A percentile compares a stretch with the other conserved stretches of the same genome.
Evolutionary conservation across 2,113 vertebrate genomes (phyloP).

Genomic region (Tychaedon coryphoeus): DNA sequence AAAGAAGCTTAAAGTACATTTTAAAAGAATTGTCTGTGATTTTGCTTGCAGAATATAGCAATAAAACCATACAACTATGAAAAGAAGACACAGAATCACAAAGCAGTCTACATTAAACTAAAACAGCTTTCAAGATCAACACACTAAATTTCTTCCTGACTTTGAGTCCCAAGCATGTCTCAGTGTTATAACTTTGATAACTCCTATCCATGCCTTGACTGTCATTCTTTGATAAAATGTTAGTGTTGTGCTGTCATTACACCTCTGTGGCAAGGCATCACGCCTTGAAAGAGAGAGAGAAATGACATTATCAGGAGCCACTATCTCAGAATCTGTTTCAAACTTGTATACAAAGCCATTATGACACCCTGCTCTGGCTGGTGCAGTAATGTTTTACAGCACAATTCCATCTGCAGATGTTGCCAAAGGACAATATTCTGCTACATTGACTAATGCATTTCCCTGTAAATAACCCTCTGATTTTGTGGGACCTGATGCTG

Average conservation of each 20-base stretch:
- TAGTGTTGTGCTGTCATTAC: background rate
- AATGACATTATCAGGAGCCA: background rate
- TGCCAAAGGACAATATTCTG: slow-evolving; percentile 8
- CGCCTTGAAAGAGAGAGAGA: background rate
- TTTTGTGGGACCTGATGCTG: background rate
- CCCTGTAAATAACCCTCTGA: slow-evolving; percentile 16
- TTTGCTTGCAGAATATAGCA: background rate
- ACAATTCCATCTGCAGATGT: background rate
- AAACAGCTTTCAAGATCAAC: background rate
- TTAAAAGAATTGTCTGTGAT: background rate
- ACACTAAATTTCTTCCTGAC: background rate
- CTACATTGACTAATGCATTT: background rate
- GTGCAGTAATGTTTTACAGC: background rate
- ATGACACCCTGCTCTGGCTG: background rate
- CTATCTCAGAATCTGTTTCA: background rate
- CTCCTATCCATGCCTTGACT: background rate
- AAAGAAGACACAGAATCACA: background rate
- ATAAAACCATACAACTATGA: background rate
- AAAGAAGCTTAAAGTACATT: background rate
- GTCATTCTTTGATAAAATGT: background rate
- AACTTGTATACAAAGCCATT: slow-evolving; percentile 12
- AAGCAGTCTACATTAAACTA: background rate
- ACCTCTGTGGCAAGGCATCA: background rate
- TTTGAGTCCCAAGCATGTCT: background rate
- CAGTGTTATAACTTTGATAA: background rate